Evolutionary conservation across 2,888 invertebrate genomes (phyloP), one percentile per base, ranked within the genome.

Genomic region (Pyrrhosoma nymphula): DNA sequence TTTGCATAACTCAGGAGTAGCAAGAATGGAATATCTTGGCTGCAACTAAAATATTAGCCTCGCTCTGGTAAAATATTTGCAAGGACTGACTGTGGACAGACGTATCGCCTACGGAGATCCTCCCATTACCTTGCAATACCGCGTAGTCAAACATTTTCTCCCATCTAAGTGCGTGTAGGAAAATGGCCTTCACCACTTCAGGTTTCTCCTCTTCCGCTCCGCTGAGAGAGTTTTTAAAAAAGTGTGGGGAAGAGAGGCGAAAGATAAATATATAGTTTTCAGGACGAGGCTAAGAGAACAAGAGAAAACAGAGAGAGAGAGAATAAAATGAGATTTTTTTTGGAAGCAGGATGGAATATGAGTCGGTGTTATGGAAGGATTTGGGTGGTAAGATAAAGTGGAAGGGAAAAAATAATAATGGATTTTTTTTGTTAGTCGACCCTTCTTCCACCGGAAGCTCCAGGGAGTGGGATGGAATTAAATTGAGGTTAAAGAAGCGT

Each of bases 311-410:
- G 8, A 47, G 47, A 47, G 47, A 69, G 69, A 69, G 69, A 69
- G 69, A 12, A 69, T 26, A 69, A n/a, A 69, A n/a, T 26, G n/a
- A 69, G 8, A n/a, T 10, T 6, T 69, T 69, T 69, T 69, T 69
- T 26, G 69, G 26, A 8, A 69, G 69, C 8, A 10, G 69, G n/a
- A n/a, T 26, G 69, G 69, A 69, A 69, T 69, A 69, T 26, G 69
- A 69, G 69, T 69, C 69, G n/a, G 69, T 69, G 69, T 69, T 69
- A 69, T n/a, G n/a, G 69, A 69, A 69, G 69, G 69, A 69, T n/a
- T 69, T 26, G 23, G 69, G 12, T 26, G 69, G 69, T 8, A n/a
- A 26, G 63, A 23, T n/a, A n/a, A 23, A 23, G 23, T 8, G 23
- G 63, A 18, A 23, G 63, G 20, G 23, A 23, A 69, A 26, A n/a